Conservation (phyloP, 2,797 vertebrate genomes). For the Leptodactylus fallax region DNA sequence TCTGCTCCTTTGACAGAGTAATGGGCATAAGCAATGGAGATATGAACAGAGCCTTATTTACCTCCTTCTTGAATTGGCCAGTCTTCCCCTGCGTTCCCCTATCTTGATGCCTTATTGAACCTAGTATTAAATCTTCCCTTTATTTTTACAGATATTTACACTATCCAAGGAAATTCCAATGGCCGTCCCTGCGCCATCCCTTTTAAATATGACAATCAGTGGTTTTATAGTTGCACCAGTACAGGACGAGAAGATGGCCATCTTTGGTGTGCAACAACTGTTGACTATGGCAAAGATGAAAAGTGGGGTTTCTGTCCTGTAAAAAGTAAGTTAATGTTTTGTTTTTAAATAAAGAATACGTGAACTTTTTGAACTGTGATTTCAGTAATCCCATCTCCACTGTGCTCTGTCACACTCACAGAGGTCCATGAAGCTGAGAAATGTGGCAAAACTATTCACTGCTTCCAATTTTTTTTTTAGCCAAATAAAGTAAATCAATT, state of each 20-base stretch:
- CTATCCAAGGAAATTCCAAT: slow-evolving; percentile 95
- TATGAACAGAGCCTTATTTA: not conserved
- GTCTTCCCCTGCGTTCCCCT: not conserved
- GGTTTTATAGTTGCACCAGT: slow-evolving; percentile 94
- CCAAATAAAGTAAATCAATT: too few relatives aligned
- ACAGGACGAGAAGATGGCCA: slow-evolving; percentile 92
- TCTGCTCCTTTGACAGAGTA: too few relatives aligned
- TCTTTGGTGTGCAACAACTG: slow-evolving; percentile 95
- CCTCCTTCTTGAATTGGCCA: not conserved
- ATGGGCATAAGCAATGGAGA: too few relatives aligned
- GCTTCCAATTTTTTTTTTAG: too few relatives aligned
- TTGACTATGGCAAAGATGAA: slow-evolving; percentile 92
- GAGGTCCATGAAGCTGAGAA: too few relatives aligned
- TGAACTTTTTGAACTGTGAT: too few relatives aligned
- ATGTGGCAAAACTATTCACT: too few relatives aligned
- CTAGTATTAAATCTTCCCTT: not conserved
- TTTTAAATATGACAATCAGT: slow-evolving; percentile 93
- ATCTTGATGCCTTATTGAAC: not conserved
- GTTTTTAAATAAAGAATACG: not conserved
- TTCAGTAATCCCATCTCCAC: too few relatives aligned
- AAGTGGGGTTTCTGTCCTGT: slow-evolving; percentile 98
- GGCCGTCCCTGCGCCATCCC: slow-evolving; percentile 94
- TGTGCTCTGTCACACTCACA: too few relatives aligned
- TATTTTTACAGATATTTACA: slow-evolving; percentile 88
- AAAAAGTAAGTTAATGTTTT: slow-evolving; percentile 83